Conservation (phyloP, 2,797 vertebrate species). For the Epinephelus coioides region DNA sequence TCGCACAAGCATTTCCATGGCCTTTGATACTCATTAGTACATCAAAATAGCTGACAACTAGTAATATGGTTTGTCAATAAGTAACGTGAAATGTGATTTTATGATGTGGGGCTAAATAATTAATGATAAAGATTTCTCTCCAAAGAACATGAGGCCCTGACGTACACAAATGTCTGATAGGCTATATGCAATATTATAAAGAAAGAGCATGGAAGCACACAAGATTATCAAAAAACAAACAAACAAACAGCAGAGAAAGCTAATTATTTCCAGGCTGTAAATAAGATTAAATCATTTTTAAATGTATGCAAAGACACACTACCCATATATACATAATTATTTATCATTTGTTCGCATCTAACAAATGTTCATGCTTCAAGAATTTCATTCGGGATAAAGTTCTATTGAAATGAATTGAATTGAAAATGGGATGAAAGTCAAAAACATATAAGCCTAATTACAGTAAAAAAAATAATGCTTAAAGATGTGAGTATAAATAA, state of each 20-base stretch:
- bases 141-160: neutral
- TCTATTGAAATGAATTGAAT: no score
- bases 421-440: neutral
- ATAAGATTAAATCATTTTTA: neutral
- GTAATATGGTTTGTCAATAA: neutral
- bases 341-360: neutral
- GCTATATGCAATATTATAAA: constrained; percentile 16
- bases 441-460: neutral
- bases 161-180: constrained; percentile 3
- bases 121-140: neutral
- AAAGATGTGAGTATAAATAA: neutral
- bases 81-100: constrained; percentile 20
- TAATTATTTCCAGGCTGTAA: neutral
- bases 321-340: neutral
- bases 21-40: neutral
- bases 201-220: neutral
- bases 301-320: neutral
- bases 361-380: neutral
- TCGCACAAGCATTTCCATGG: neutral
- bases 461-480: neutral
- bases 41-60: neutral
- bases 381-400: no score
- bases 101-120: neutral
- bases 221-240: neutral
- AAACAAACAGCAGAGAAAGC: no score